Evolutionary conservation across 2,113 vertebrate genomes (phyloP), one percentile per base, ranked within the genome.

Genomic region (Notarius quadriscutis): DNA sequence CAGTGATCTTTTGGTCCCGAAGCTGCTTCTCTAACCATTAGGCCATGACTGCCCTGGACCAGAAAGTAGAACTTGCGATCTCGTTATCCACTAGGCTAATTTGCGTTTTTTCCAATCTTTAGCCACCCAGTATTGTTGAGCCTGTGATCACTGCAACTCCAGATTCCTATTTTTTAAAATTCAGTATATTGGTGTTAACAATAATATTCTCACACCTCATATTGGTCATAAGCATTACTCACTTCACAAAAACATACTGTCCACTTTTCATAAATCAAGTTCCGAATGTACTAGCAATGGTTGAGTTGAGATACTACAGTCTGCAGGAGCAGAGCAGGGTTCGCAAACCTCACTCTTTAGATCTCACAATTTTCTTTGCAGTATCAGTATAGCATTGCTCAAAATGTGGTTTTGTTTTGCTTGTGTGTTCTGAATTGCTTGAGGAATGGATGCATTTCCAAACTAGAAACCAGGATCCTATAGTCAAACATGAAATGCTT

Each of bases 371-470:
- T 53, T 30, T 55, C 60, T 3, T 90, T 90, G 84, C 58, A 89
- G 84, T 91, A 34, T 78, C 85, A 87, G 80, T 74, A 8, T 50
- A 27, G 60, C 22, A 55, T 79, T 60, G 15, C 51, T 65, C 58
- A 77, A 6, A 20, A 86, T 63, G 57, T 25, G 57, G 14, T 27
- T 79, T 86, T 17, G 48, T 86, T 86, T 67, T 63, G 4, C 27
- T 89, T 25, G 63, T 84, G 83, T 88, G 71, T 88, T 89, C 86
- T 84, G 93, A 85, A 92, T 93, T 87, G 89, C 86, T 93, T 92
- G 89, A 92, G 92, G 92, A 90, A 63, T 79, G 72, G 72, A 25
- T 51, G 72, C 20, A 25, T 75, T 75, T 53, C 5, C 74, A 53
- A 77, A 14, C 22, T 25, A 11, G 25, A 51, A n/a, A 12, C 25